These are phyloP conservation scores for Cylindroiulus punctatus DNA, from an alignment of 2,888 invertebrate species.

Conservation along the genomic window DNA sequence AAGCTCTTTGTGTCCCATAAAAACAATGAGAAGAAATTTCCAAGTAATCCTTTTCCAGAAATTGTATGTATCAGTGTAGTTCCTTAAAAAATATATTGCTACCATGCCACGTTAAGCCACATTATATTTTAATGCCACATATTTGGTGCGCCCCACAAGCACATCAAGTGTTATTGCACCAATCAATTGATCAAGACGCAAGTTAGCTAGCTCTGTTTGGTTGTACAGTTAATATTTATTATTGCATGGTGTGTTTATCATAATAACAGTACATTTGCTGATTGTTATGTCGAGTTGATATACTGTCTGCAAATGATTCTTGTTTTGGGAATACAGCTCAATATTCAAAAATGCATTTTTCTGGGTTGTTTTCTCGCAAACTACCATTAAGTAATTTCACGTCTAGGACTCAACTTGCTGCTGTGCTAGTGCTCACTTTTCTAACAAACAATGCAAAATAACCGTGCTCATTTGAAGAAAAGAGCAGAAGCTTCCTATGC, in stretches of 20 bases:
- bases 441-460: background rate
- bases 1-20: no score
- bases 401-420: background rate
- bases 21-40: no score
- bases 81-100: no score
- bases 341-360: background rate
- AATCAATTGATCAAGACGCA: no score
- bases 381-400: background rate
- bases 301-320: background rate
- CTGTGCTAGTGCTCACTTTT: background rate
- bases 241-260: background rate
- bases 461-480: background rate
- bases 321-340: background rate
- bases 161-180: no score
- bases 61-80: no score
- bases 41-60: no score
- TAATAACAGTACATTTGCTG: slow-evolving; percentile 12
- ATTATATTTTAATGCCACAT: no score
- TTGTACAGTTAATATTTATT: no score
- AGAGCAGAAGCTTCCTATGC: background rate
- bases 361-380: background rate
- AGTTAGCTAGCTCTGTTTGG: no score
- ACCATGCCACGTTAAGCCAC: no score
- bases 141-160: no score
- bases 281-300: background rate